phyloP scores from a whole-genome alignment of 35 echinoderm and acorn worm species.

The Apostichopus japonicus region DNA sequence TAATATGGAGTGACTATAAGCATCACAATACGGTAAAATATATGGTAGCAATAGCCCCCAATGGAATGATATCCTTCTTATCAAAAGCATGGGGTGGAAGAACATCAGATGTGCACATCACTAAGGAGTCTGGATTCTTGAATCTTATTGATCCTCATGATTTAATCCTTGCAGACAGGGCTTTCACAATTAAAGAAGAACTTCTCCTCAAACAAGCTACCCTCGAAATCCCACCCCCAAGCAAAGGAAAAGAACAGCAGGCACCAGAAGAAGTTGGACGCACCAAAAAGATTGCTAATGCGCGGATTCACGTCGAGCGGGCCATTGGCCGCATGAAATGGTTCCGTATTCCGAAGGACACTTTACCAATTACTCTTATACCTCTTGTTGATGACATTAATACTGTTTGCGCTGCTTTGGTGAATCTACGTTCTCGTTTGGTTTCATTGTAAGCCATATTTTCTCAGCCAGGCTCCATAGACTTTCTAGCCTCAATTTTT shows the following conservation, averaged over 20 bases:
- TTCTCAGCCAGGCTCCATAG: too few relatives aligned
- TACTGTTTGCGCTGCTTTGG: conserved; percentile 3
- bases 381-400: conserved; percentile 14
- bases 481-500: too few relatives aligned
- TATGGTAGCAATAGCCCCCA: conserved; percentile 68
- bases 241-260: conserved; percentile 10
- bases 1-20: conserved; percentile 73
- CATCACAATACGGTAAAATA: conserved; percentile 67
- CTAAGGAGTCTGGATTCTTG: conserved; percentile 61
- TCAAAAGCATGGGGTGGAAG: conserved; percentile 76
- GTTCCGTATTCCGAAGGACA: conserved; percentile 30
- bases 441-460: neutral
- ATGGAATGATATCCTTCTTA: conserved; percentile 63
- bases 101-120: conserved; percentile 66
- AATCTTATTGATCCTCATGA: conserved; percentile 10
- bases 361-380: conserved; percentile 54
- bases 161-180: conserved; percentile 40
- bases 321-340: conserved; percentile 46
- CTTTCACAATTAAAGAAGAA: conserved; percentile 18
- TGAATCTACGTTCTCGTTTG: neutral
- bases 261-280: neutral
- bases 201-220: conserved; percentile 19
- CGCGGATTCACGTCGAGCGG: conserved; percentile 56
- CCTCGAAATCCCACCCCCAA: conserved; percentile 58
- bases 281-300: conserved; percentile 65